These are phyloP conservation scores for Lepidurus apus DNA, from an alignment of 1,140 invertebrate genomes.

Conservation along the genomic window DNA sequence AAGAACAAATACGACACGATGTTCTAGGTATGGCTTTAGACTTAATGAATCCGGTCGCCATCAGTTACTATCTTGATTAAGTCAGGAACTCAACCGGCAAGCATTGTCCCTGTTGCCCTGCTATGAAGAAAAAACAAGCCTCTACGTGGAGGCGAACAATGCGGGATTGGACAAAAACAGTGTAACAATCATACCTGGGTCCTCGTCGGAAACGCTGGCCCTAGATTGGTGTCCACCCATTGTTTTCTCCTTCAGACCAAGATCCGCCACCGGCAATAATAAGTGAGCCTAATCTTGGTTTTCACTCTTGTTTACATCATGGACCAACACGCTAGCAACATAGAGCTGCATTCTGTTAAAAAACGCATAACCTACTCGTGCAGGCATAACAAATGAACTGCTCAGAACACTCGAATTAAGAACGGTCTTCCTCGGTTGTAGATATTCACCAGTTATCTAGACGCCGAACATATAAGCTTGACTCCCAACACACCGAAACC, in stretches of 20 bases:
- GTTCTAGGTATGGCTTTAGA: no score
- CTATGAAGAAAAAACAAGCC: not conserved
- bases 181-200: slow-evolving; percentile 1
- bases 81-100: not conserved
- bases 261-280: not conserved
- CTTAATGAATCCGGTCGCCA: not conserved
- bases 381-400: not conserved
- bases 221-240: slow-evolving; percentile 7
- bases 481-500: not conserved
- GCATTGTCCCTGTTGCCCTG: not conserved
- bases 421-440: not conserved
- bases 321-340: not conserved
- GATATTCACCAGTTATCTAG: not conserved
- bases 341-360: not conserved
- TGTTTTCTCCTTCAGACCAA: not conserved
- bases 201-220: not conserved
- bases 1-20: not conserved
- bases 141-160: not conserved
- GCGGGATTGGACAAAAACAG: not conserved
- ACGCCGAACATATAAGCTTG: not conserved
- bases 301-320: not conserved
- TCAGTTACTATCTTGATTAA: not conserved
- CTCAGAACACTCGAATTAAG: not conserved
- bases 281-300: not conserved
- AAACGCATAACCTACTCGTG: not conserved